Evolutionary conservation across 1,140 invertebrate genomes (phyloP), one percentile per base, ranked within the genome.

Genomic region (Penaeus indicus): DNA sequence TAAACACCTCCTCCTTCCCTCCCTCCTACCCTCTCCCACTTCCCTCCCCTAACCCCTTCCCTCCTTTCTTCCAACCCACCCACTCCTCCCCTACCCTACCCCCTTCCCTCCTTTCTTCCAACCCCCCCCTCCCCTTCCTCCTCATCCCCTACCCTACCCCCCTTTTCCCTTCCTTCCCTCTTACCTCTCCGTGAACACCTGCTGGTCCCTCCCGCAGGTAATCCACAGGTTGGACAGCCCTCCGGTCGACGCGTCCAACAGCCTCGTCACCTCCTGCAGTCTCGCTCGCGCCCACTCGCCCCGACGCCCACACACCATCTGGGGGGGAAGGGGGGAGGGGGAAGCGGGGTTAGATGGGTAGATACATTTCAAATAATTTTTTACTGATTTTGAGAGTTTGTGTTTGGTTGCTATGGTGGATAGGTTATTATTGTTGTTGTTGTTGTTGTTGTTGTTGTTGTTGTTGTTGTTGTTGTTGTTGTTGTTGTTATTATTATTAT

Each of bases 291-390:
- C 86, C 86, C 86, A 88, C 64, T 82, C 86, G 21, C 86, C 86
- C n/a, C 86, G 79, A 88, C 86, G 86, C 63, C 86, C 86, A 77
- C 86, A 88, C 86, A 88, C 86, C 86, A 88, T 88, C 86, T 88
- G 64, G 1, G 60, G 42, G 64, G 47, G 62, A 1, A 75, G 4
- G 27, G 22, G 38, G 19, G 18, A 11, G 10, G 1, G 27, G 42
- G 25, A 54, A 19, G 67, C 4, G n/a, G 13, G 11, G 21, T 10
- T 8, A 19, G 22, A 25, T 60, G 18, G 18, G 21, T 13, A 25
- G 47, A 22, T 72, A 64, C 1, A 25, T 5, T 1, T 10, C 25
- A 27, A n/a, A 75, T 75, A 5, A 32, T 18, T 75, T 18, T 75
- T 11, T 22, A n/a, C n/a, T 69, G 67, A 2, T 32, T 32, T 32